Base-by-base conservation (phyloP, 2,888 invertebrate species). In the Alviniconcha strummeri region DNA sequence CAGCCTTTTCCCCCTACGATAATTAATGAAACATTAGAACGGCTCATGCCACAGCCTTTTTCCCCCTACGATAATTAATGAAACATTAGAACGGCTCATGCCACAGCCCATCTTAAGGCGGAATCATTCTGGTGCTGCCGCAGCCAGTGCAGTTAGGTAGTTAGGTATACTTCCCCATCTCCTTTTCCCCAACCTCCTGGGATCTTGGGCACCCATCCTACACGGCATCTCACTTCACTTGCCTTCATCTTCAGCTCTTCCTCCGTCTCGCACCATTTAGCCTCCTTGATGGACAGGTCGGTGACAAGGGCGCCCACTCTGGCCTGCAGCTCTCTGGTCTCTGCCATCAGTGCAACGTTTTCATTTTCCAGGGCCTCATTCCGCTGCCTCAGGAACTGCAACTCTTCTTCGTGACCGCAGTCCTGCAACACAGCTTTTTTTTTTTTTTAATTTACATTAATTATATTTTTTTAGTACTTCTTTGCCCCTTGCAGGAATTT, bases 241-340 rank as follows among this genome's bases (percentile, higher is more conserved):
- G 92, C 91, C 90, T 92, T 88, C 1, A 89, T 75, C 67, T 91
- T 91, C 11, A 91, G 85, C 83, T 91, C 87, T 82, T 93, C 93
- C 81, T 92, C 91, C 36, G 81, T 89, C 55, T 92, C 91, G 87
- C 92, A 93, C 91, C 92, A 91, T 55, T 88, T 86, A 5, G 92
- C 92, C 83, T 93, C 93, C 83, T 92, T 92, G 4, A 91, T 83
- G 80, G 91, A 92, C 56, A 92, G 89, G 36, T 92, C 91, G 55
- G 87, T 84, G 4, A 89, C 80, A 83, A 92, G 87, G 79, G 88
- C 84, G 60, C 87, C 87, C 54, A 91, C 89, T 85, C 87, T 88
- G 3, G 89, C 91, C 55, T 84, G 87, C 52, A 91, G 83, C 52
- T 91, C 91, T 52, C 84, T 84, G 81, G 90, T 91, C 84, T 90